These are phyloP conservation scores for Anoplopoma fimbria DNA, from an alignment of 2,113 vertebrate species.

Conservation along the genomic window DNA sequence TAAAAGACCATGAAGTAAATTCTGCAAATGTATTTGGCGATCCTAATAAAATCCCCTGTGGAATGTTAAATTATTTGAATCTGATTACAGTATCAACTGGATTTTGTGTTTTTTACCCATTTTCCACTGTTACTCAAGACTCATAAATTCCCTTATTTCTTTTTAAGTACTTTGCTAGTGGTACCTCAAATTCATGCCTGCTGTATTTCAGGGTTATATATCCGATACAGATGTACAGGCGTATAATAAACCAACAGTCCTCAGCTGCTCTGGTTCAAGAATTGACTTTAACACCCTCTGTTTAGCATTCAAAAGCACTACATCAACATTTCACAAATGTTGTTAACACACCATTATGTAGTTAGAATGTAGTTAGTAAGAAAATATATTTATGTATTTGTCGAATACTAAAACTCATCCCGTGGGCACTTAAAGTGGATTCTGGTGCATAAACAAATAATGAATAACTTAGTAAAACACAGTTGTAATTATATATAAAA, in stretches of 20 bases:
- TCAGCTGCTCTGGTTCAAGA: too few relatives aligned
- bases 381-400: neutral
- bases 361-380: neutral
- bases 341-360: neutral
- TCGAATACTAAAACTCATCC: neutral
- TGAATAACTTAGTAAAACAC: neutral
- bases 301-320: neutral
- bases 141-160: neutral
- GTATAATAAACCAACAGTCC: neutral
- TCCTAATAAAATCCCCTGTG: too few relatives aligned
- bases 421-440: neutral
- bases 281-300: neutral
- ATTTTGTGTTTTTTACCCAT: too few relatives aligned
- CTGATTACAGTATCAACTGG: neutral
- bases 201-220: neutral
- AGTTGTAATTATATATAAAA: neutral
- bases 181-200: neutral
- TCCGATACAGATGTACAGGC: neutral
- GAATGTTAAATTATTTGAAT: too few relatives aligned
- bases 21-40: too few relatives aligned
- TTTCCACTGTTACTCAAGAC: neutral
- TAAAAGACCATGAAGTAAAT: too few relatives aligned
- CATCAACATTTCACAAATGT: neutral
- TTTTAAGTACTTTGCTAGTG: neutral
- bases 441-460: neutral